Base-by-base conservation (phyloP, 2,797 vertebrate species). In the Trachops cirrhosus region DNA sequence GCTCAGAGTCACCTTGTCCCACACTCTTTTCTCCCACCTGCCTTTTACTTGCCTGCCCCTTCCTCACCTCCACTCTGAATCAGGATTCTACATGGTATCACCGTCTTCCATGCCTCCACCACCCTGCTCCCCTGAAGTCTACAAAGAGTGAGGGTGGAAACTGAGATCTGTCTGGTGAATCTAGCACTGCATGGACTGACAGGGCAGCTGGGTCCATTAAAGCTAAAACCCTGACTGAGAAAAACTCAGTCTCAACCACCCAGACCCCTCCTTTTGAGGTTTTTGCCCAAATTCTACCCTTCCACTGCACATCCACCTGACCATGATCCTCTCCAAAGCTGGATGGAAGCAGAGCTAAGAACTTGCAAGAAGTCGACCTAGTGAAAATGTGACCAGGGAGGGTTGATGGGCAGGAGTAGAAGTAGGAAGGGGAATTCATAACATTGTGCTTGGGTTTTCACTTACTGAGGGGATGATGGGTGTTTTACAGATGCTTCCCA, bases 401-500 rank as follows among this genome's bases (percentile, higher is more conserved):
- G 74, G 41, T 6, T 83, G 32, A 29, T 22, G 44, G 46, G 6
- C 9, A 19, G 29, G 21, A 32, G 0, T 24, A 85, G 44, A 70
- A 54, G 52, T n/a, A 59, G 41, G 41, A 83, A 91, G 22, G 6
- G 52, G 50, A 14, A 8, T 6, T 80, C 12, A 3, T 15, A n/a
- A 46, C 24, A 34, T 22, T 34, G 78, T 6, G 12, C 52, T 48
- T 57, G 21, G 37, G 79, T 26, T 70, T 26, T 19, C n/a, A n/a
- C 14, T 85, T 62, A 32, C 68, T 62, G 8, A 77, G 29, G 12
- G 21, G 16, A 52, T 46, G 9, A 2, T 15, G 87, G n/a, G 0
- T 96, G 57, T 96, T 95, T 97, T 96, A 44, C 64, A 97, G 96
- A 75, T 46, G 48, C 18, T n/a, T 0, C 10, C 90, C 41, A 24